Evolutionary conservation across 2,113 vertebrate genomes (phyloP), one percentile per base, ranked within the genome.

Genomic region (Neolamprologus modestus): DNA sequence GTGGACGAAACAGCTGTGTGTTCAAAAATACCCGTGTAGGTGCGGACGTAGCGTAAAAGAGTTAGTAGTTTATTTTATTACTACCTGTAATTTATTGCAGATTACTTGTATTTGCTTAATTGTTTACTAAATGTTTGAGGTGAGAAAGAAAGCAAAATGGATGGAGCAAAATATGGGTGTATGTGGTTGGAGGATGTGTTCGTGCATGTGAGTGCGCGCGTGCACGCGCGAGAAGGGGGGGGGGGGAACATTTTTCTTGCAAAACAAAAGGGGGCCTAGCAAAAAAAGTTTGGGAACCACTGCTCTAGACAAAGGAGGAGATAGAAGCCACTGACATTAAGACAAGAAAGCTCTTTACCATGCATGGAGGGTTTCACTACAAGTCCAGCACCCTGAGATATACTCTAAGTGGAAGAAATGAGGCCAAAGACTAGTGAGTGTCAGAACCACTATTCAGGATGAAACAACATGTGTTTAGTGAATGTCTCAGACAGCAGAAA

Each of bases 121-220:
- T n/a, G n/a, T n/a, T n/a, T n/a, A n/a, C n/a, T n/a, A n/a, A n/a
- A n/a, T n/a, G n/a, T n/a, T n/a, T n/a, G n/a, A n/a, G n/a, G n/a
- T n/a, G n/a, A n/a, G n/a, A n/a, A n/a, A n/a, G n/a, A n/a, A n/a
- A n/a, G n/a, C n/a, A n/a, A n/a, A n/a, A n/a, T n/a, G n/a, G n/a
- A n/a, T n/a, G n/a, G n/a, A n/a, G n/a, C n/a, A n/a, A n/a, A n/a
- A n/a, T n/a, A n/a, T n/a, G n/a, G n/a, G n/a, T 24, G n/a, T 24
- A 4, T 21, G n/a, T 21, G 9, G n/a, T 54, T 54, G 53, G 10
- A 54, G 53, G 53, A 7, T 54, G 6, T 54, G 52, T 12, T 21
- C 0, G n/a, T 54, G 52, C 3, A 4, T 3, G 8, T 52, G 19
- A 1, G 8, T 52, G 50, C 3, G 0, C 2, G 1, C 5, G 19